Evolutionary conservation across 1,140 invertebrate species (phyloP).

Genomic region (Cyclargus thomasi): DNA sequence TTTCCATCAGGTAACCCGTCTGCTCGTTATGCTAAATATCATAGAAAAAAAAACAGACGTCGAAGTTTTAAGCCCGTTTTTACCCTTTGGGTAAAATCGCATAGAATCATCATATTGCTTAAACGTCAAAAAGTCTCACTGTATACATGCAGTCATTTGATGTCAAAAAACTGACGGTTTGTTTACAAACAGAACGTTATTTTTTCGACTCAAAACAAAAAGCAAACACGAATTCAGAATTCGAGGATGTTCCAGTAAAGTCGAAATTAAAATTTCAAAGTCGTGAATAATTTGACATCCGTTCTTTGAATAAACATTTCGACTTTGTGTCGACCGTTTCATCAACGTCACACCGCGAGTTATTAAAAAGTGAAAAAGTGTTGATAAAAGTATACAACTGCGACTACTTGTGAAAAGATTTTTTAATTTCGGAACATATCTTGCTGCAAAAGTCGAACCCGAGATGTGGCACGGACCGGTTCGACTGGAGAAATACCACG

Average conservation of each 20-base stretch:
- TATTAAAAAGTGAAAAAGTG: neutral
- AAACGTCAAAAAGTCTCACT: no score
- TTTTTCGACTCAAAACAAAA: neutral
- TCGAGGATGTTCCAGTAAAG: neutral
- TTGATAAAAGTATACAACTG: neutral
- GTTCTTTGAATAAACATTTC: conserved; percentile 1
- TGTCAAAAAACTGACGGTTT: no score
- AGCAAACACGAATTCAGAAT: neutral
- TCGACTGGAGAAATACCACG: no score
- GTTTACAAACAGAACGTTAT: neutral
- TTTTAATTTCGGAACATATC: neutral
- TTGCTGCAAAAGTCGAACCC: no score
- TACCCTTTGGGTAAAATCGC: no score
- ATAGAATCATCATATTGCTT: no score
- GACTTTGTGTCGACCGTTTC: neutral
- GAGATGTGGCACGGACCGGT: no score
- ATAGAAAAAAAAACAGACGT: no score
- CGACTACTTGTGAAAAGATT: neutral
- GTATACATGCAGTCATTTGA: no score
- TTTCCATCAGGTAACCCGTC: no score
- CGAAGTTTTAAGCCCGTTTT: no score
- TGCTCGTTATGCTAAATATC: no score
- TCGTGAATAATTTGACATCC: neutral
- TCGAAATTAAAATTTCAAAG: conserved; percentile 3
- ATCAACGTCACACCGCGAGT: neutral